These are phyloP conservation scores for Lerema accius DNA, from an alignment of 1,140 invertebrate species.

Conservation along the genomic window DNA sequence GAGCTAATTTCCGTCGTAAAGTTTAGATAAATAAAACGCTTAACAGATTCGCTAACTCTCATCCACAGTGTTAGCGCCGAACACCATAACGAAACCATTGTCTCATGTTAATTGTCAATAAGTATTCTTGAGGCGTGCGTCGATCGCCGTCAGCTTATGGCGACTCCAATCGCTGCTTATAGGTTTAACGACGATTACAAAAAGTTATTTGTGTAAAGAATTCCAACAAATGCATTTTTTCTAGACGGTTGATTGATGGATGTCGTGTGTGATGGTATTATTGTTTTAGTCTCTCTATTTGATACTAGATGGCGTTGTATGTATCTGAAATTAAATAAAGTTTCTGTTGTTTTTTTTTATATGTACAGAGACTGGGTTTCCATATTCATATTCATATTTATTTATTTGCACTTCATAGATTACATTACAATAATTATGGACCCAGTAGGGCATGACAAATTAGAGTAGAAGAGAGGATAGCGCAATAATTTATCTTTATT, in stretches of 20 bases:
- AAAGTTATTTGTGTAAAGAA: neutral
- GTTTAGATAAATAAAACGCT: neutral
- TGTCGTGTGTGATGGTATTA: no score
- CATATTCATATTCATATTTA: no score
- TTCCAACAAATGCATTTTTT: neutral
- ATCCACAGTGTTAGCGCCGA: neutral
- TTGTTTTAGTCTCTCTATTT: neutral
- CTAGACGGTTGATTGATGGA: neutral
- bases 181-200: neutral
- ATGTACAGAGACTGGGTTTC: no score
- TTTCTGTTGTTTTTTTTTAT: no score
- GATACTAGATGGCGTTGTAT: no score
- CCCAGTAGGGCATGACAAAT: no score
- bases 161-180: neutral
- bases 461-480: no score
- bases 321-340: no score
- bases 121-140: conserved; percentile 4
- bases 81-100: conserved; percentile 11
- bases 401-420: no score
- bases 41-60: neutral
- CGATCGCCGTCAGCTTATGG: conserved; percentile 3
- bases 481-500: no score
- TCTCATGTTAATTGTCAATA: conserved; percentile 16
- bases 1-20: no score
- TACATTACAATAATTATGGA: no score